These are phyloP conservation scores for Glaucopsyche alexis DNA, from an alignment of 2,888 invertebrate genomes.

Conservation along the genomic window DNA sequence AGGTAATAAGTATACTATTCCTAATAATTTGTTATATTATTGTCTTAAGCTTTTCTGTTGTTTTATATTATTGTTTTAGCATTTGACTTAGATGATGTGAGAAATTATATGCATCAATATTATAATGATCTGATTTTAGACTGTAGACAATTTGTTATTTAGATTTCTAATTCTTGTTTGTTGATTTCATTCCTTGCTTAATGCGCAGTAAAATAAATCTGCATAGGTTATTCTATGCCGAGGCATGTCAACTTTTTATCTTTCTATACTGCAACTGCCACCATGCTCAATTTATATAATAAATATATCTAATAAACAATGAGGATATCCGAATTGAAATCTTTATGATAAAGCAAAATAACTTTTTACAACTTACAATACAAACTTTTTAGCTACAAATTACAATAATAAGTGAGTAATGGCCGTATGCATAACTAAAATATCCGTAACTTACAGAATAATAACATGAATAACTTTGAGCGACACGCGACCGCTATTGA, in stretches of 20 bases:
- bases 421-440: too few relatives aligned
- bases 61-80: background rate
- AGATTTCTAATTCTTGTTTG: background rate
- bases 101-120: background rate
- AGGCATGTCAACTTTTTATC: background rate
- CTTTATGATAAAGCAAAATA: background rate
- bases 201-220: background rate
- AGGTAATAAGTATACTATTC: too few relatives aligned
- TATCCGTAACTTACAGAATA: too few relatives aligned
- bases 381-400: too few relatives aligned
- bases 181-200: background rate
- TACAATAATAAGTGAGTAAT: too few relatives aligned
- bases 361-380: too few relatives aligned
- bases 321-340: background rate
- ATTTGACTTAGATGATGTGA: background rate
- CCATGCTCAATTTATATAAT: background rate
- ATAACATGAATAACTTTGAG: too few relatives aligned
- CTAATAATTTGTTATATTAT: too few relatives aligned
- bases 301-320: background rate
- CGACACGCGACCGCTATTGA: too few relatives aligned
- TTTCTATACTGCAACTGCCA: slow-evolving; percentile 6
- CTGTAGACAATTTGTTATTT: background rate
- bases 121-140: slow-evolving; percentile 1
- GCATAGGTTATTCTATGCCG: background rate
- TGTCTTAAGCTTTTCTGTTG: too few relatives aligned